These are phyloP conservation scores for Formicarius rufipectus DNA, from an alignment of 2,113 vertebrate genomes.

Conservation along the genomic window DNA sequence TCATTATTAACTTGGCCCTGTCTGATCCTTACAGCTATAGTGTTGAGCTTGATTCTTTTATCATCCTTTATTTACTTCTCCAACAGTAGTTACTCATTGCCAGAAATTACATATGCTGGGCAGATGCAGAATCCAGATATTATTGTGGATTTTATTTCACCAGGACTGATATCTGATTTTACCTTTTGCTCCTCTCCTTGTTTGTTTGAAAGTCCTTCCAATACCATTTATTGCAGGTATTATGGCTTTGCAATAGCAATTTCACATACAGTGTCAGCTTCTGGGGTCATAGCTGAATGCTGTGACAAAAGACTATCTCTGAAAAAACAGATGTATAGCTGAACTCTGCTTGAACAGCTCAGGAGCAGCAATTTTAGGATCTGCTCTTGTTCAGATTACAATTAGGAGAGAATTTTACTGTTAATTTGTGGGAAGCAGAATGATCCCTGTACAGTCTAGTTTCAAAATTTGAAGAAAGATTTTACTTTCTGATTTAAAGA, in stretches of 20 bases:
- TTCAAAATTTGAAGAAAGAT: background rate
- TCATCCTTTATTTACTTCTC: conserved; percentile 42
- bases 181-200: background rate
- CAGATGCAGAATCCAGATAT: conserved; percentile 57
- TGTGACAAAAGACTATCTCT: background rate
- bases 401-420: background rate
- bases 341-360: background rate
- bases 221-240: background rate
- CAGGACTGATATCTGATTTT: background rate
- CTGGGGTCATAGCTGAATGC: background rate
- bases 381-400: background rate
- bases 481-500: background rate
- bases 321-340: background rate
- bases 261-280: background rate
- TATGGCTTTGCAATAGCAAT: background rate
- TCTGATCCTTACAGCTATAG: background rate
- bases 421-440: background rate
- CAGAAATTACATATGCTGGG: conserved; percentile 58
- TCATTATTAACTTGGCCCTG: conserved; percentile 19
- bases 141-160: conserved; percentile 26
- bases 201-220: background rate
- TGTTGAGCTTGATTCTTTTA: conserved; percentile 39
- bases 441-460: background rate
- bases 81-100: conserved; percentile 20
- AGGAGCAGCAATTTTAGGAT: background rate